Conservation (phyloP, 2,113 vertebrate species). For the Lepidothrix coronata region DNA sequence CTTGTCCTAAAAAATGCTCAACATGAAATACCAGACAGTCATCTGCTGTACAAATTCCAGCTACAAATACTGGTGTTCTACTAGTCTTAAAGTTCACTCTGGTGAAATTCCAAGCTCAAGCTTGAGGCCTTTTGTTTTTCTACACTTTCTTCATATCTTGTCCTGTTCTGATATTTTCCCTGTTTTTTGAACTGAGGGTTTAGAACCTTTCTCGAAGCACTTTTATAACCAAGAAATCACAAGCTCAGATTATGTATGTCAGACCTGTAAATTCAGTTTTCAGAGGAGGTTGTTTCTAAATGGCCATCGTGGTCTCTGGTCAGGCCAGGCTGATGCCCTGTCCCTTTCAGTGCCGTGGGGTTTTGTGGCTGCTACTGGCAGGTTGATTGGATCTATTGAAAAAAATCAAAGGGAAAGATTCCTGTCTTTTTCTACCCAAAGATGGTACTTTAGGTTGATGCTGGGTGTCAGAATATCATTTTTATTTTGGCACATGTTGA, state of each 20-base stretch:
- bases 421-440: conserved; percentile 35
- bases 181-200: background rate
- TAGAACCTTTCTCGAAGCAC: conserved; percentile 37
- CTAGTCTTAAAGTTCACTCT: conserved; percentile 9
- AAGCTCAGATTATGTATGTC: background rate
- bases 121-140: background rate
- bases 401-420: conserved; percentile 14
- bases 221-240: conserved; percentile 33
- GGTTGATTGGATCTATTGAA: background rate
- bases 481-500: background rate
- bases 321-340: background rate
- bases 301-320: background rate
- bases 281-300: background rate
- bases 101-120: conserved; percentile 36
- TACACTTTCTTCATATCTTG: background rate
- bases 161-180: conserved; percentile 26
- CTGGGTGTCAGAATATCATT: background rate
- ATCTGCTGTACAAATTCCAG: background rate
- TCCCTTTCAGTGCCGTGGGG: background rate
- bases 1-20: background rate
- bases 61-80: conserved; percentile 15
- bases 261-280: background rate
- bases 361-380: background rate
- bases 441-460: conserved; percentile 27
- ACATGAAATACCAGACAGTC: background rate